phyloP scores from a whole-genome alignment of 2,797 vertebrate genomes.

The Urosaurus nigricauda region DNA sequence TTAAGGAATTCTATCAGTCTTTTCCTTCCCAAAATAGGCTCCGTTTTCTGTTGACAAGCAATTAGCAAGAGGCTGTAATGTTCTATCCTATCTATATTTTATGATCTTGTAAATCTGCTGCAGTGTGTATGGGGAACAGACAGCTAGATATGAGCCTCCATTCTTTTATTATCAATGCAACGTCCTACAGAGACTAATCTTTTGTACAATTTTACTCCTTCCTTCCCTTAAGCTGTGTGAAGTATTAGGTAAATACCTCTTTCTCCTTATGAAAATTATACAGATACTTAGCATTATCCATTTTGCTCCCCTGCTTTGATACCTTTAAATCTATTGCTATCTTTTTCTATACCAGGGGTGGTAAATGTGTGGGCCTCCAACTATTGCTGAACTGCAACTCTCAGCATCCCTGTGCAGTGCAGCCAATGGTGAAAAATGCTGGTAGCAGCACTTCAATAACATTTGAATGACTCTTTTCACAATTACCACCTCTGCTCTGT shows the following conservation, averaged over 20 bases:
- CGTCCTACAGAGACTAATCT: not conserved
- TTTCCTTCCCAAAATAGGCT: not conserved
- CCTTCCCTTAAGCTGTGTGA: not conserved
- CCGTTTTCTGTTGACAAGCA: not conserved
- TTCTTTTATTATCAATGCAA: not conserved
- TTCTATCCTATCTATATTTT: constrained; percentile 4
- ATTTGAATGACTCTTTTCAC: too few species aligned
- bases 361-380: too few species aligned
- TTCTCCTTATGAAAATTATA: not conserved
- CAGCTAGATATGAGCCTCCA: not conserved
- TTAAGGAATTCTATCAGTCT: not conserved
- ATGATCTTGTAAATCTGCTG: not conserved
- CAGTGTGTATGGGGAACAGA: not conserved
- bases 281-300: not conserved
- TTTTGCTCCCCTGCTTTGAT: too few species aligned
- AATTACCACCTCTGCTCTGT: too few species aligned
- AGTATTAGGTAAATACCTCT: not conserved
- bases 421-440: too few species aligned
- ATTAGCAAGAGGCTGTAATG: not conserved
- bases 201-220: not conserved
- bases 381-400: too few species aligned
- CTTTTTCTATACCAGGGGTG: not conserved
- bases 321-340: too few species aligned
- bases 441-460: too few species aligned
- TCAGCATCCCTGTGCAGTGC: too few species aligned